A percentile compares a stretch with the other conserved stretches of the same genome.
Conservation (phyloP, 2,888 invertebrate genomes). For the Lycophotia porphyrea region DNA sequence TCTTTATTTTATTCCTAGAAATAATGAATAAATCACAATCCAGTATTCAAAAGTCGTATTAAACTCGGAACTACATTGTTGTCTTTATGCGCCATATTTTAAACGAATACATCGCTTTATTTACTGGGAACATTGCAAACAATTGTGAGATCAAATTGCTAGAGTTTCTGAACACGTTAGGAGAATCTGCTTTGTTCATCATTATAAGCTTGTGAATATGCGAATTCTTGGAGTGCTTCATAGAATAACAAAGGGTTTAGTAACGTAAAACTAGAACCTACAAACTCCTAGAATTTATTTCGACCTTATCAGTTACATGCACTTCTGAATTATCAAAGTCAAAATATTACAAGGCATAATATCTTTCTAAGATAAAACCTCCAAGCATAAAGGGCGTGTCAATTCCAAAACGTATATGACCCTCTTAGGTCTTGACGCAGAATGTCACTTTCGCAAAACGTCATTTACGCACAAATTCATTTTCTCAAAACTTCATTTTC, state of each 20-base stretch:
- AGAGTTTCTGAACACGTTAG: not conserved
- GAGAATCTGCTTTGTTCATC: slow-evolving; percentile 11
- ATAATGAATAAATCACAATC: slow-evolving; percentile 31
- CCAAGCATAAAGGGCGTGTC: too few relatives aligned
- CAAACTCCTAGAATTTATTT: not conserved
- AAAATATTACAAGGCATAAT: too few relatives aligned
- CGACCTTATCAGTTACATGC: too few relatives aligned
- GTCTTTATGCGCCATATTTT: slow-evolving; percentile 37
- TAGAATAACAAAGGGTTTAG: not conserved
- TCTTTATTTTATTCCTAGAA: slow-evolving; percentile 7
- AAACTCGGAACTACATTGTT: slow-evolving; percentile 48
- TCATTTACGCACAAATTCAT: too few relatives aligned
- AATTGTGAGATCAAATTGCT: slow-evolving; percentile 46
- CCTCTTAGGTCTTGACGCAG: too few relatives aligned
- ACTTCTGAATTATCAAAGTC: too few relatives aligned
- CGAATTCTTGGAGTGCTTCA: not conserved
- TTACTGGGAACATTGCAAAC: slow-evolving; percentile 32
- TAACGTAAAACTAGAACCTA: not conserved
- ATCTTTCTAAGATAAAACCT: too few relatives aligned
- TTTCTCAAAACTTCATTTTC: too few relatives aligned
- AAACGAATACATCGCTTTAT: slow-evolving; percentile 26
- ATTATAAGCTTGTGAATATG: slow-evolving; percentile 3
- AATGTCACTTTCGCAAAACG: too few relatives aligned
- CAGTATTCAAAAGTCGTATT: slow-evolving; percentile 34
- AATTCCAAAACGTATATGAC: too few relatives aligned